Evolutionary conservation across 2,888 invertebrate genomes (phyloP), one percentile per base, ranked within the genome.

Genomic region (Calephelis perditalis): DNA sequence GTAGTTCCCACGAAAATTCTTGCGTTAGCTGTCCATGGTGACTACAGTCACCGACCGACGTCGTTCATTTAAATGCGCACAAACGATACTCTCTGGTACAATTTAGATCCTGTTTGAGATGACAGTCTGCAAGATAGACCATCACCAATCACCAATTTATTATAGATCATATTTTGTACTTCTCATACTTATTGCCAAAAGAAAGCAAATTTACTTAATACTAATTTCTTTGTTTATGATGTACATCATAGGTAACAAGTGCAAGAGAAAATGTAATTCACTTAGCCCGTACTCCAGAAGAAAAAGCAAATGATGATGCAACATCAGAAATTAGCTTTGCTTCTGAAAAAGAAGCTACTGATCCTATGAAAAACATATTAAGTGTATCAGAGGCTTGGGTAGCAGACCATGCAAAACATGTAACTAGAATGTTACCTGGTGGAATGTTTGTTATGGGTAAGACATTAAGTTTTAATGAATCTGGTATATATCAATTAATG

Each of bases 341-440:
- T 40, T 80, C 84, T 61, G 71, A 73, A 15, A 81, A 80, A 59
- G 67, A 74, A 12, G 91, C 85, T 58, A 76, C 75, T 47, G 84
- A 52, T 35, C 35, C 52, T 10, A 26, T 92, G 36, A 87, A 85
- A 70, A 89, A 85, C 58, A 72, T 94, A 37, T 77, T 88, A 26
- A 92, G 92, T 65, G 87, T 95, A 59, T 93, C 94, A 37, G 94
- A 95, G 66, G 90, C 86, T 58, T 94, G 94, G 93, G 91, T 96
- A 4, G 94, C 94, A 0, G 95, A 96, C 74, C 97, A 97, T 87
- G 96, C 96, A 49, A 94, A 94, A 78, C 95, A 96, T 91, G 96
- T 96, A 1, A 95, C 95, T 3, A 93, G 96, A 81, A 97, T 98
- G 97, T 86, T 98, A 65, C 96, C 97, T 44, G 98, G 98, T 52